Percentiles rank a stretch among this genome's conserved stretches.
Conservation (phyloP, 2,797 vertebrate species). For the Dicrostonyx torquatus region DNA sequence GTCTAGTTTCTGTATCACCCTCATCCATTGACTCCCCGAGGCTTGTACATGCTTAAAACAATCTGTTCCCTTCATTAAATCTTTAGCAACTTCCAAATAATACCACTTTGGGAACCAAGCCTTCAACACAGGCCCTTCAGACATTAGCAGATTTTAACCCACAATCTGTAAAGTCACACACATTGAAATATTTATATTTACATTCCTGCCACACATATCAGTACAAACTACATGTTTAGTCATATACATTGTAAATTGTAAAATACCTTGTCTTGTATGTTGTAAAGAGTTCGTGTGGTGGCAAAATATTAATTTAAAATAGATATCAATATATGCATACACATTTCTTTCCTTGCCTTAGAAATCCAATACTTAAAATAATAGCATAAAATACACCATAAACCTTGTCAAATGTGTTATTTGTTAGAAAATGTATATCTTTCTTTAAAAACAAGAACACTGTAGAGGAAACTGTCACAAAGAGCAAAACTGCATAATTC, state of each 20-base stretch:
- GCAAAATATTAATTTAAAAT: not conserved
- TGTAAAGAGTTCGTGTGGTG: not conserved
- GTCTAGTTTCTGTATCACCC: not conserved
- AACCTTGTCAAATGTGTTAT: not conserved
- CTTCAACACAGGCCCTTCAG: not conserved
- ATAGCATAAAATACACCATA: not conserved
- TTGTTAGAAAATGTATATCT: not conserved
- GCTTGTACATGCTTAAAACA: no score
- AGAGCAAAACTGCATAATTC: not conserved
- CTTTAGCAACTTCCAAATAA: not conserved
- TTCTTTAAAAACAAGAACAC: not conserved
- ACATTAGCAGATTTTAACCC: not conserved
- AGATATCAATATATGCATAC: not conserved
- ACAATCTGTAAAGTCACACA: not conserved
- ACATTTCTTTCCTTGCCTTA: not conserved
- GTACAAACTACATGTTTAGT: not conserved
- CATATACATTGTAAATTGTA: not conserved
- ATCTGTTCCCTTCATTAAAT: no score
- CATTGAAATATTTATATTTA: not conserved
- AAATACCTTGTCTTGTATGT: not conserved
- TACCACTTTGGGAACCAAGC: no score
- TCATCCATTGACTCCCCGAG: no score
- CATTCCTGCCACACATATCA: not conserved
- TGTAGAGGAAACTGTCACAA: not conserved
- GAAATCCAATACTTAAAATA: not conserved